Conservation (phyloP, 2,888 invertebrate genomes). For the Amphipyra berbera region DNA sequence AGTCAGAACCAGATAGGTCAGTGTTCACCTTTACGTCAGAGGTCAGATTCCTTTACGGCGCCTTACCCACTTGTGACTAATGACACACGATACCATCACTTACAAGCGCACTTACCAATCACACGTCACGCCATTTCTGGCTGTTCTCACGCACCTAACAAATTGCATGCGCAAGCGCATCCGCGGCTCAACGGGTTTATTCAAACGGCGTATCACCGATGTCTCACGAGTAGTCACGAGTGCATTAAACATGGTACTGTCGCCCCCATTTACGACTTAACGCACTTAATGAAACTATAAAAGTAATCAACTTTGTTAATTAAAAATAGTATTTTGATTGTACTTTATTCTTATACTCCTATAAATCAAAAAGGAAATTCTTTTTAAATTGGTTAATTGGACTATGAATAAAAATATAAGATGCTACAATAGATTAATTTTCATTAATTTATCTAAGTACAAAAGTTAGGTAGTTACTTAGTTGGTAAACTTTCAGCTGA, state of each 20-base stretch:
- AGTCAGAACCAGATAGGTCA: slow-evolving; percentile 13
- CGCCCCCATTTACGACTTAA: slow-evolving; percentile 43
- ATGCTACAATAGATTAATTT: slow-evolving; percentile 12
- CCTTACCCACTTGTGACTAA: slow-evolving; percentile 39
- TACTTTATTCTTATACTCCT: slow-evolving; percentile 5
- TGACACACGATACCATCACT: slow-evolving; percentile 44
- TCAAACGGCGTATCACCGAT: slow-evolving; percentile 51
- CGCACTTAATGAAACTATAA: slow-evolving; percentile 25
- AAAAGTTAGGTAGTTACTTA: slow-evolving; percentile 17
- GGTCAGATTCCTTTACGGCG: slow-evolving; percentile 42
- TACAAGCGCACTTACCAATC: slow-evolving; percentile 34
- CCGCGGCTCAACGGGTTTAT: slow-evolving; percentile 49
- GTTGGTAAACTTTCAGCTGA: slow-evolving; percentile 9
- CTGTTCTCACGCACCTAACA: slow-evolving; percentile 55
- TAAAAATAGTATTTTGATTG: slow-evolving; percentile 39
- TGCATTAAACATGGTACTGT: slow-evolving; percentile 54
- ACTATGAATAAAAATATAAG: neutral
- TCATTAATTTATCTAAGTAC: slow-evolving; percentile 6
- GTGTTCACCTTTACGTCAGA: slow-evolving; percentile 31
- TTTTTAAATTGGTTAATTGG: slow-evolving; percentile 6
- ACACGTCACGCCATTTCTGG: slow-evolving; percentile 45
- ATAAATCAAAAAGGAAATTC: slow-evolving; percentile 1
- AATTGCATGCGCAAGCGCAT: slow-evolving; percentile 51
- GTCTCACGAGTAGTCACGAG: slow-evolving; percentile 50
- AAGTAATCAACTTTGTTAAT: slow-evolving; percentile 26